Conservation (phyloP, 1,140 invertebrate species). For the Ptiloglossa arizonensis region DNA sequence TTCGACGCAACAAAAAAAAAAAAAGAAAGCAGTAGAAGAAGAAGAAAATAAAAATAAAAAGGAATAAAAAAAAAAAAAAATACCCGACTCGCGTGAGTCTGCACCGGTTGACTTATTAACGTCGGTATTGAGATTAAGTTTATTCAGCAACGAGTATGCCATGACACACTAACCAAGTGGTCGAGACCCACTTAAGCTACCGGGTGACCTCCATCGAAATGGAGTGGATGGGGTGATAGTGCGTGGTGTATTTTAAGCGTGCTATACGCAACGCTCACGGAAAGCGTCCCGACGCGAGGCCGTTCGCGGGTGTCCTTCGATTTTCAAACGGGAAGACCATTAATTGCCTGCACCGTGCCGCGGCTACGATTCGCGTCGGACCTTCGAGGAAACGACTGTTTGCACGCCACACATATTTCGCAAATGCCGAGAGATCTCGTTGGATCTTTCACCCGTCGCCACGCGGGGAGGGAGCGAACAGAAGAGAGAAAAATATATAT, state of each 20-base stretch:
- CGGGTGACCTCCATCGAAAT: constrained; percentile 80
- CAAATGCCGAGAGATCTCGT: not conserved
- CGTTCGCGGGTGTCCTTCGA: constrained; percentile 64
- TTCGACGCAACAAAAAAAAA: not conserved
- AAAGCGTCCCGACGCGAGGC: constrained; percentile 59
- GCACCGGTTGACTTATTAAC: constrained; percentile 61
- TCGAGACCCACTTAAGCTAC: constrained; percentile 82
- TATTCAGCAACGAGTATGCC: constrained; percentile 76
- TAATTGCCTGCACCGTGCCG: constrained; percentile 34
- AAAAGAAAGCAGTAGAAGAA: not conserved
- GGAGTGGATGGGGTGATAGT: constrained; percentile 79
- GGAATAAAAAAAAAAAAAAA: not conserved
- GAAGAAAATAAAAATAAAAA: not conserved
- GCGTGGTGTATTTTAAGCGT: constrained; percentile 71
- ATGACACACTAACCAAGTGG: constrained; percentile 83
- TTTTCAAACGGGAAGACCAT: constrained; percentile 68
- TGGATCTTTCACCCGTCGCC: not conserved
- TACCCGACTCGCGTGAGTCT: constrained; percentile 38
- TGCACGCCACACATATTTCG: not conserved
- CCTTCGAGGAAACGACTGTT: constrained; percentile 26
- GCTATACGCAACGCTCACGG: constrained; percentile 54
- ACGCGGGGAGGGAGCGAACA: too few relatives aligned
- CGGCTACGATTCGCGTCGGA: constrained; percentile 27
- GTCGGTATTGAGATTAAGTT: constrained; percentile 77
- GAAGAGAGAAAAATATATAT: too few relatives aligned